Percentiles rank a stretch among this genome's conserved stretches.
phyloP scores from a whole-genome alignment of 2,888 invertebrate species.

The Rutpela maculata region DNA sequence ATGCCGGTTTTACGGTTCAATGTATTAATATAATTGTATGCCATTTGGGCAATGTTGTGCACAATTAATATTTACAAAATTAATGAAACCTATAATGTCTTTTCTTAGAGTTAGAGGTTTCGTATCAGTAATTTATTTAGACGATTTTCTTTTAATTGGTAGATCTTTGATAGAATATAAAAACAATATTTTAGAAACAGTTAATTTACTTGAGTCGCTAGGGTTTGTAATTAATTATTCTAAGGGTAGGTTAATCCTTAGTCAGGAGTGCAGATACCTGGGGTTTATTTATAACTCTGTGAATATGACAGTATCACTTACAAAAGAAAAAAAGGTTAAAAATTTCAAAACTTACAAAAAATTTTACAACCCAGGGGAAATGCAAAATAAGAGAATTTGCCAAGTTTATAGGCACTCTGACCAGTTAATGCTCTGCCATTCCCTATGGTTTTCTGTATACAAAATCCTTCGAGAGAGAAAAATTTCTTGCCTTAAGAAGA shows the following conservation, averaged over 20 bases:
- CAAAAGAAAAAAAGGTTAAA: constrained; percentile 10
- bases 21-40: constrained; percentile 31
- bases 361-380: neutral
- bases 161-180: constrained; percentile 13
- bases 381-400: constrained; percentile 39
- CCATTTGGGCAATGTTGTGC: constrained; percentile 30
- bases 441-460: constrained; percentile 49
- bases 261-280: constrained; percentile 21
- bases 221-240: constrained; percentile 45
- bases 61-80: constrained; percentile 46
- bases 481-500: constrained; percentile 16
- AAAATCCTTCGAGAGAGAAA: constrained; percentile 42
- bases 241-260: constrained; percentile 25
- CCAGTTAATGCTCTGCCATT: constrained; percentile 43
- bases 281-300: constrained; percentile 27
- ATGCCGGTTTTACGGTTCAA: neutral
- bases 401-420: constrained; percentile 14
- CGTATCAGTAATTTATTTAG: constrained; percentile 34
- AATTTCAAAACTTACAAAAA: neutral
- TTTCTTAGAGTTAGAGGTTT: constrained; percentile 22
- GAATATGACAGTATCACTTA: constrained; percentile 9
- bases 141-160: constrained; percentile 35
- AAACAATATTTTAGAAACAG: constrained; percentile 4
- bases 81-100: constrained; percentile 37
- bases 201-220: constrained; percentile 11